Conservation (phyloP, 2,888 invertebrate genomes). For the Phania funesta region DNA sequence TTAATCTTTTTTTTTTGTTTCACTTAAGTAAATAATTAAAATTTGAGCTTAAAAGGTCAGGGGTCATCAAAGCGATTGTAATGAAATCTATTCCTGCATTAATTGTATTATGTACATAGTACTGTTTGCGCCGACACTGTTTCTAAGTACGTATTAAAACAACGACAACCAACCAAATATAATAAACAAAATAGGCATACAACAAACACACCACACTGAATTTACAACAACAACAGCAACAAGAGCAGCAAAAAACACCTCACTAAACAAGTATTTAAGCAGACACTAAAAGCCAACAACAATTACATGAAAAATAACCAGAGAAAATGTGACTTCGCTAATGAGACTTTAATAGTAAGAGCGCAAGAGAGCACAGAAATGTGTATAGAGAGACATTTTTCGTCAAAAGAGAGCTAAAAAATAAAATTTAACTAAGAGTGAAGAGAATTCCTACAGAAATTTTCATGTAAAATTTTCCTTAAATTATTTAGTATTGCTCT, state of each 20-base stretch:
- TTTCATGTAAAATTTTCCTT: slow-evolving; percentile 59
- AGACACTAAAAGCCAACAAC: slow-evolving; percentile 46
- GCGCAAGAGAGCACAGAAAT: not conserved
- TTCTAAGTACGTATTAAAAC: slow-evolving; percentile 5
- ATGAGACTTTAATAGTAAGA: slow-evolving; percentile 22
- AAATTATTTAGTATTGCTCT: slow-evolving; percentile 72
- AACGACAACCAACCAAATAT: not conserved
- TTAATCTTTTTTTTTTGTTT: too few relatives aligned
- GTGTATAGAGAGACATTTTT: slow-evolving; percentile 4
- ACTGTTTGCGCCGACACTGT: not conserved
- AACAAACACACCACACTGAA: slow-evolving; percentile 33
- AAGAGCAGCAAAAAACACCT: slow-evolving; percentile 30
- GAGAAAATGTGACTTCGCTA: slow-evolving; percentile 18
- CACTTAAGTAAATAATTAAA: too few relatives aligned
- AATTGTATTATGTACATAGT: too few relatives aligned
- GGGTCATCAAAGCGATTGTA: too few relatives aligned
- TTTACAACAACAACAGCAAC: not conserved
- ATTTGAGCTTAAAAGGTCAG: too few relatives aligned
- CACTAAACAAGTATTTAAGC: slow-evolving; percentile 59
- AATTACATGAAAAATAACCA: slow-evolving; percentile 3
- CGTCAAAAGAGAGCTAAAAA: slow-evolving; percentile 20
- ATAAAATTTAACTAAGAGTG: slow-evolving; percentile 1
- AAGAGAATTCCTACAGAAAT: slow-evolving; percentile 40
- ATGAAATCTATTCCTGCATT: not conserved
- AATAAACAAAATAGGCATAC: slow-evolving; percentile 41